Conservation (phyloP, 2,113 vertebrate genomes). For the Ammodytes marinus region DNA sequence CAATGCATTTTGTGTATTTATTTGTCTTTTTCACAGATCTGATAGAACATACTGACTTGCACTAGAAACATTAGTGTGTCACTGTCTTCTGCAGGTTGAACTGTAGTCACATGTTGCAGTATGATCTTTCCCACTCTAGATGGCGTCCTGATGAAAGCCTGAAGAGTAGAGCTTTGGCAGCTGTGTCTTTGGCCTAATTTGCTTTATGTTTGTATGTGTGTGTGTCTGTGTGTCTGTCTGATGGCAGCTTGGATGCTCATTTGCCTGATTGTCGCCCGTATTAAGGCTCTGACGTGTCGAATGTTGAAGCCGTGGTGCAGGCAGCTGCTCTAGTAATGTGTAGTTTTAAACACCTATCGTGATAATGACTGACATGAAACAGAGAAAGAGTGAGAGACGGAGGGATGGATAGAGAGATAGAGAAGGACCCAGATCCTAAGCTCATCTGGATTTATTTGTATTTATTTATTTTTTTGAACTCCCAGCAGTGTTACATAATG, state of each 20-base stretch:
- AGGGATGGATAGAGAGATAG: slow-evolving; percentile 57
- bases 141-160: slow-evolving; percentile 49
- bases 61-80: background rate
- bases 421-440: slow-evolving; percentile 75
- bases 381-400: slow-evolving; percentile 20
- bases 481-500: slow-evolving; percentile 77
- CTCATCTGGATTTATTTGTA: slow-evolving; percentile 77
- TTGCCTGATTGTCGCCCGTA: slow-evolving; percentile 14
- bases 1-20: background rate
- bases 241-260: slow-evolving; percentile 12
- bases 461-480: slow-evolving; percentile 52
- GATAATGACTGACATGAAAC: slow-evolving; percentile 28
- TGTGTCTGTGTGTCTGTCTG: background rate
- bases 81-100: background rate
- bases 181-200: slow-evolving; percentile 34
- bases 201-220: slow-evolving; percentile 27
- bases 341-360: slow-evolving; percentile 14
- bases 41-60: background rate
- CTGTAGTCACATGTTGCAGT: slow-evolving; percentile 17
- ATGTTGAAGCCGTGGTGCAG: background rate
- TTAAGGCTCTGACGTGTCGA: slow-evolving; percentile 7
- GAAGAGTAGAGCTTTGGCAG: slow-evolving; percentile 2
- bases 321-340: background rate
- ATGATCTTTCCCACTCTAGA: slow-evolving; percentile 51
- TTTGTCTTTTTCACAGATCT: background rate